Base-by-base conservation (phyloP, 2,888 invertebrate genomes). In the Torymus aiolomorphi region DNA sequence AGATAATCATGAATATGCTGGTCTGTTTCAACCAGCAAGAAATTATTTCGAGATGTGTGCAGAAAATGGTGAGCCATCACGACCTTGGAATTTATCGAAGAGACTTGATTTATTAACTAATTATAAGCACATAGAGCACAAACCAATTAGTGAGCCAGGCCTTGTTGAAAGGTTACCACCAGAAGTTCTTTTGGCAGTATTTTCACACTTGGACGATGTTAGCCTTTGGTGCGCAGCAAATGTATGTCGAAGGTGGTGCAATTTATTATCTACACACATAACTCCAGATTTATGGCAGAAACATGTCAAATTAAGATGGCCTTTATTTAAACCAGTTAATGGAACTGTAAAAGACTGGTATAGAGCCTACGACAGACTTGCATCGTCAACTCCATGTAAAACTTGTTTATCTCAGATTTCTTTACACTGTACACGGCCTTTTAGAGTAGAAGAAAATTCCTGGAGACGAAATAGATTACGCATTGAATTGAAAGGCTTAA, bases 201-300 rank as follows among this genome's bases (percentile, higher is more conserved):
- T 98, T 91, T 94, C 95, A 71, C 96, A 96, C 90, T 91, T 98
- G 87, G 98, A 98, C 89, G 97, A 98, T 91, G 93, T 98, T 87
- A 97, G 97, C 0, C 92, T 98, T 86, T 96, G 97, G 94, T 96
- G 95, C 87, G 96, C 96, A 78, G 95, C 96, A 57, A 95, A 95
- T 88, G 97, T 97, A 51, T 97, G 97, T 88, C 92, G 93, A 83
- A 94, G 97, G 83, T 98, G 97, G 97, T 92, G 94, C 83, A 94
- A 95, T 61, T 93, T 98, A 52, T 92, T 98, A 74, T 93, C 94
- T 77, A 94, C 95, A 82, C 95, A 96, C 85, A 94, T 96, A 80
- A 93, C 95, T 0, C 93, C 94, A 75, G 93, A 94, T 65, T 94
- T 95, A 88, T 98, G 98, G 98, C 93, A 94, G 83, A 92, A 92